A percentile compares a stretch with the other conserved stretches of the same genome.
phyloP scores from a whole-genome alignment of 2,888 invertebrate genomes.

The Zootermopsis nevadensis region DNA sequence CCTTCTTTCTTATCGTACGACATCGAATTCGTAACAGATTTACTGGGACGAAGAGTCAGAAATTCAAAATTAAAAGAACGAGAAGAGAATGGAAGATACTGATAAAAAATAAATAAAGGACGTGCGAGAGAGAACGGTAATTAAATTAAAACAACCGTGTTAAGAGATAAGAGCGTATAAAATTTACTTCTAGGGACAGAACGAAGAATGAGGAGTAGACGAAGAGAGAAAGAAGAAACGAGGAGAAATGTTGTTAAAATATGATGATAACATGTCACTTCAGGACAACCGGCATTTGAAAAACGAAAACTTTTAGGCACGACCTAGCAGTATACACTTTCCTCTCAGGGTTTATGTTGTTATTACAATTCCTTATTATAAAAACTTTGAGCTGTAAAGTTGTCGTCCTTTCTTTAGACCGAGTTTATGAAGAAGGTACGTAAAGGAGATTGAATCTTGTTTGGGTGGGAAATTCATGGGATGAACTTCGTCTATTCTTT shows the following conservation, averaged over 20 bases:
- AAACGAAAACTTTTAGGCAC: slow-evolving; percentile 44
- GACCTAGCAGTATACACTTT: slow-evolving; percentile 32
- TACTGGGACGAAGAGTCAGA: not conserved
- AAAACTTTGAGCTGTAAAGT: slow-evolving; percentile 43
- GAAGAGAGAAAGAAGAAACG: slow-evolving; percentile 6
- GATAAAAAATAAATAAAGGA: slow-evolving; percentile 48
- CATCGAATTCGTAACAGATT: not conserved
- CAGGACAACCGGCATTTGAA: slow-evolving; percentile 45
- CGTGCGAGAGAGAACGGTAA: slow-evolving; percentile 51
- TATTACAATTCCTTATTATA: slow-evolving; percentile 43
- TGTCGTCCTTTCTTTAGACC: not conserved
- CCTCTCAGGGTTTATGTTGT: slow-evolving; percentile 41
- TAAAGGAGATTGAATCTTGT: slow-evolving; percentile 46
- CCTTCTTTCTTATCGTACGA: not conserved
- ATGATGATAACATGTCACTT: slow-evolving; percentile 49
- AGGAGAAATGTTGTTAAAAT: slow-evolving; percentile 44
- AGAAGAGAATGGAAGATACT: slow-evolving; percentile 42
- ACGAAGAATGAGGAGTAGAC: not conserved
- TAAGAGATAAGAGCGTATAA: slow-evolving; percentile 49
- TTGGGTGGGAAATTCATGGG: slow-evolving; percentile 32
- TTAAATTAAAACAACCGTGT: slow-evolving; percentile 52
- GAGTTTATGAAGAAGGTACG: slow-evolving; percentile 36
- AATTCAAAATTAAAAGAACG: slow-evolving; percentile 1
- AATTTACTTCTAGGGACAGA: slow-evolving; percentile 35
- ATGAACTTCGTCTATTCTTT: not conserved